Base-by-base conservation (phyloP, 2,888 invertebrate genomes). In the Drepana falcataria region DNA sequence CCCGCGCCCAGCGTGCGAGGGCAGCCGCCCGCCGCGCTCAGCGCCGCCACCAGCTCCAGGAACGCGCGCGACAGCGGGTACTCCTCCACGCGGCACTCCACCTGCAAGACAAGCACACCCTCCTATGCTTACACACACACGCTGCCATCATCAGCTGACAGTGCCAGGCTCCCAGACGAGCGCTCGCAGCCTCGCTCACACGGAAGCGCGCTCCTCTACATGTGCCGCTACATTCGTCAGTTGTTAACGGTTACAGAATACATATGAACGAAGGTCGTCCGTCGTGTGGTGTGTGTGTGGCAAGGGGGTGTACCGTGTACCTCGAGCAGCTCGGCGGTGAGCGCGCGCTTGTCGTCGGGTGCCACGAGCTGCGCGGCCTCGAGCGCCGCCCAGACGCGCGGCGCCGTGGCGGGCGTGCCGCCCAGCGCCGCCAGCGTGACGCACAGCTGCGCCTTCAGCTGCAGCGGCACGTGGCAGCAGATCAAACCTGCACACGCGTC, bases 11-110 rank as follows among this genome's bases (percentile, higher is more conserved):
- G 86, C 37, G 95, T 93, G 56, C 94, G 91, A 0, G 96, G 96
- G 54, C 95, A 92, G 0, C 95, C 93, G 7, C 93, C 94, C 47
- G 94, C 94, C 53, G 92, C 92, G 21, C 96, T 95, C 53, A 99
- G 89, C 0, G 94, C 91, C 63, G 95, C 93, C 33, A 99, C 77
- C 5, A 98, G 92, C 53, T 92, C 85, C 4, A 99, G 87, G 79
- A 98, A 94, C 1, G 97, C 96, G 60, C 95, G 92, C 0, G 97
- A 97, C 59, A 99, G 85, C 0, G 97, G 96, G 89, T 97, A 99
- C 63, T 96, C 96, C 79, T 98, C 98, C 77, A 95, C 93, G 49
- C 98, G 93, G 3, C 97, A 95, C 81, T 99, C 99, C 55, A 97
- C 83, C 90, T 89, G 68, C 48, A 9, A 5, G 21, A 54, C n/a